Evolutionary conservation across 2,797 vertebrate genomes (phyloP).

Genomic region (Pogonophryne albipinna): DNA sequence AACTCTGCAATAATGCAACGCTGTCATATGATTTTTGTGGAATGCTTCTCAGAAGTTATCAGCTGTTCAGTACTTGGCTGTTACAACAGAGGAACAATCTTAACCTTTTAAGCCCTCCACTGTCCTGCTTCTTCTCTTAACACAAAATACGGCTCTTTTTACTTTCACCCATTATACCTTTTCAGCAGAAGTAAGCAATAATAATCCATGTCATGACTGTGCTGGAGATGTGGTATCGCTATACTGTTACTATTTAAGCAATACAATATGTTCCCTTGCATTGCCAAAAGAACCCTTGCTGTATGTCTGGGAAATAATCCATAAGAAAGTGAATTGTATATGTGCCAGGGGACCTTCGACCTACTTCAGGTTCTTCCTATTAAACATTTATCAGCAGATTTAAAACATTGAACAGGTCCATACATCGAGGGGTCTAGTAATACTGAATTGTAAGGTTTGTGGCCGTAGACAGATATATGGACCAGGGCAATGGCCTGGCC

Average conservation of each 20-base stretch:
- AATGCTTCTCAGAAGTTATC: constrained; percentile 43
- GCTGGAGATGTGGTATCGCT: neutral
- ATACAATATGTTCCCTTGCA: too few species aligned
- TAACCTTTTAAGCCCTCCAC: constrained; percentile 1
- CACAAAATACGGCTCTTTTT: neutral
- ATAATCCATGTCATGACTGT: neutral
- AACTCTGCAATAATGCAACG: constrained; percentile 34
- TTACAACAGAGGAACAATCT: constrained; percentile 20
- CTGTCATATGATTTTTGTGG: constrained; percentile 54
- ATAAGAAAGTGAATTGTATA: constrained; percentile 20
- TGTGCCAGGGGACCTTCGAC: constrained; percentile 12
- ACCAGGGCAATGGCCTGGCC: constrained; percentile 3
- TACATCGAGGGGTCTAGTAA: constrained; percentile 6
- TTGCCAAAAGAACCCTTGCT: too few species aligned
- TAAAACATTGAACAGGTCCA: constrained; percentile 30
- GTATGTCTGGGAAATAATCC: constrained; percentile 9
- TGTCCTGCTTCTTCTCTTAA: neutral
- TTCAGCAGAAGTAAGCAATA: neutral
- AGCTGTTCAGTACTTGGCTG: constrained; percentile 40
- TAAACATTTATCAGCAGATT: constrained; percentile 42
- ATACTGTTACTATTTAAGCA: too few species aligned
- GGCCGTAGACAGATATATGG: constrained; percentile 21
- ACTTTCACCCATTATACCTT: neutral
- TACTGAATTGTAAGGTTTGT: constrained; percentile 4
- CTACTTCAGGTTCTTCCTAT: constrained; percentile 14